Percentiles rank a stretch among this genome's conserved stretches.
Conservation (phyloP, 2,888 invertebrate species). For the Margaritifera margaritifera region DNA sequence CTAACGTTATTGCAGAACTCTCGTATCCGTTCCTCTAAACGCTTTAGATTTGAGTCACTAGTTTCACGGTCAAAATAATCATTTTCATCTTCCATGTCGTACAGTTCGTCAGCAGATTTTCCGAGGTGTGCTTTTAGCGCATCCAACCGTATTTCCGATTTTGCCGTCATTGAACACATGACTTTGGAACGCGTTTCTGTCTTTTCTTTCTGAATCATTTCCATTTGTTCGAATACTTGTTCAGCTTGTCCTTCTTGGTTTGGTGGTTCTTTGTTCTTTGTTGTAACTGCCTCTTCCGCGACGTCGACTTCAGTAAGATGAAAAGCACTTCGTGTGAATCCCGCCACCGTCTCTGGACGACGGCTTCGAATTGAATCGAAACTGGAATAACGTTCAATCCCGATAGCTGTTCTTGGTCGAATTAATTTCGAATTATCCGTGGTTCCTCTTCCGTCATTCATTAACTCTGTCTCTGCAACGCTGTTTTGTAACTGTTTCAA, state of each 20-base stretch:
- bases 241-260: constrained; percentile 27
- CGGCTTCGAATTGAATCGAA: constrained; percentile 14
- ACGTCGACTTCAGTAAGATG: constrained; percentile 44
- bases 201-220: constrained; percentile 47
- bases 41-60: constrained; percentile 55
- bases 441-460: constrained; percentile 26
- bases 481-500: constrained; percentile 52
- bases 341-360: constrained; percentile 21
- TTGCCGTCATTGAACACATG: constrained; percentile 43
- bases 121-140: constrained; percentile 32
- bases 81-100: constrained; percentile 36
- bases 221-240: constrained; percentile 52
- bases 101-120: constrained; percentile 31
- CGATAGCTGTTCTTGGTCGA: constrained; percentile 38
- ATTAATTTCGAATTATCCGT: constrained; percentile 15
- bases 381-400: constrained; percentile 24
- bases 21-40: constrained; percentile 53
- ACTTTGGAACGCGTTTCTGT: constrained; percentile 44
- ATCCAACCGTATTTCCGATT: constrained; percentile 38
- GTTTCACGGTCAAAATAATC: constrained; percentile 67
- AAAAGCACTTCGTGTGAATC: constrained; percentile 23
- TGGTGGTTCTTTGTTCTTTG: constrained; percentile 20
- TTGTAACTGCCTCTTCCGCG: constrained; percentile 19
- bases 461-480: constrained; percentile 50
- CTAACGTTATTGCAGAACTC: constrained; percentile 44